Percentiles rank a stretch among this genome's conserved stretches.
Evolutionary conservation across 2,888 invertebrate genomes (phyloP).

Genomic region (Elmis aenea): DNA sequence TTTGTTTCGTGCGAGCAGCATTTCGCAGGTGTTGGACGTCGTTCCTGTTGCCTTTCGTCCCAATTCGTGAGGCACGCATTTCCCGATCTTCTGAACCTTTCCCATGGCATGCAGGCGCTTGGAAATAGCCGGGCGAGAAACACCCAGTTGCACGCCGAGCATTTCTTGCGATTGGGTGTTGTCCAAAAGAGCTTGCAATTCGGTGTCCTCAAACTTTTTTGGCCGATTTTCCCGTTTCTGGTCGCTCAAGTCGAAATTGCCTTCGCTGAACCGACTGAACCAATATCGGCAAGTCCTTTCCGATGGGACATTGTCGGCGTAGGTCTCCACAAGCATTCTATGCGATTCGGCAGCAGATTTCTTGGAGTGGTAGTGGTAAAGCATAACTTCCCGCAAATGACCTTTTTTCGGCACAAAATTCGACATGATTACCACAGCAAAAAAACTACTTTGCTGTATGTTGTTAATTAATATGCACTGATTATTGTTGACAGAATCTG

Average conservation of each 20-base stretch:
- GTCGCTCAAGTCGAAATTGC: too few species aligned
- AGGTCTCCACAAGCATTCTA: too few species aligned
- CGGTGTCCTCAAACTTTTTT: too few species aligned
- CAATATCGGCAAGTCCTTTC: too few species aligned
- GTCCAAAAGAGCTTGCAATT: slow-evolving; percentile 1
- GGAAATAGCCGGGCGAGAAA: too few species aligned
- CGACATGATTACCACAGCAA: not conserved
- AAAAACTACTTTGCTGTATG: not conserved
- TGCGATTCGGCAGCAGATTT: too few species aligned
- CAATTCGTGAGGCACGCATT: slow-evolving; percentile 26
- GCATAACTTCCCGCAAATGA: slow-evolving; percentile 6
- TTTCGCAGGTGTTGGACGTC: not conserved
- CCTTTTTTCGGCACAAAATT: slow-evolving; percentile 7
- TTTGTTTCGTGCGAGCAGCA: slow-evolving; percentile 3
- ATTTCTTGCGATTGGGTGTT: slow-evolving; percentile 7
- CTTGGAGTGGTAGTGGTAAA: slow-evolving; percentile 9
- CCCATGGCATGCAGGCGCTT: slow-evolving; percentile 27
- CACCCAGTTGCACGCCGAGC: too few species aligned
- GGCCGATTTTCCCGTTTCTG: too few species aligned
- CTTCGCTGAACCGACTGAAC: too few species aligned
- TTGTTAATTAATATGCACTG: too few species aligned
- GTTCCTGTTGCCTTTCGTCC: slow-evolving; percentile 20
- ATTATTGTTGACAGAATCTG: too few species aligned
- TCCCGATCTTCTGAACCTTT: slow-evolving; percentile 25
- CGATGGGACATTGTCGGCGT: too few species aligned